These are phyloP conservation scores for Psix sp. DNA, from an alignment of 1,140 invertebrate genomes.

Conservation along the genomic window DNA sequence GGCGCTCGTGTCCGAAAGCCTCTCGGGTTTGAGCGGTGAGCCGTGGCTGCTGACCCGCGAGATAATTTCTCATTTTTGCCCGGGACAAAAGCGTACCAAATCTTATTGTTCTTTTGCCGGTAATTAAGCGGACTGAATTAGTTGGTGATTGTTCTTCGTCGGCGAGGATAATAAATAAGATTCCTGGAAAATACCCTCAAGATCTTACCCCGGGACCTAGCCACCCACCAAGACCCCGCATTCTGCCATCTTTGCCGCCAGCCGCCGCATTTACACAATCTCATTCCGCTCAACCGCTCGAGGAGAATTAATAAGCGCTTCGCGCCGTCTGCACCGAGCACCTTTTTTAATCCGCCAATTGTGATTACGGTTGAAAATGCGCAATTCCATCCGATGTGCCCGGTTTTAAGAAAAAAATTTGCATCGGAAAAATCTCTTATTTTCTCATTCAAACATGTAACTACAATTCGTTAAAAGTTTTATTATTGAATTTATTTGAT, in stretches of 20 bases:
- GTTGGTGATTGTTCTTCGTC: slow-evolving; percentile 71
- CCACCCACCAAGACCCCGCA: slow-evolving; percentile 2
- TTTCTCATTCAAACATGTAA: too few relatives aligned
- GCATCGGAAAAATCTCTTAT: too few relatives aligned
- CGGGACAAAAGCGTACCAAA: slow-evolving; percentile 74
- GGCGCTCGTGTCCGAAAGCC: slow-evolving; percentile 44
- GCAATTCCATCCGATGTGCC: not conserved
- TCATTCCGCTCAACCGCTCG: slow-evolving; percentile 64
- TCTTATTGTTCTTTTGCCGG: slow-evolving; percentile 76
- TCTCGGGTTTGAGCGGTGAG: slow-evolving; percentile 16
- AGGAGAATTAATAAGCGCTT: slow-evolving; percentile 67
- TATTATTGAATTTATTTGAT: too few relatives aligned
- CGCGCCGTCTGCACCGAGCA: slow-evolving; percentile 57
- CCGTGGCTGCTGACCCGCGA: slow-evolving; percentile 67
- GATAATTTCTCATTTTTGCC: slow-evolving; percentile 75
- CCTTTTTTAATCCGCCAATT: slow-evolving; percentile 59
- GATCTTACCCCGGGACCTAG: slow-evolving; percentile 14
- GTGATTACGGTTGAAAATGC: slow-evolving; percentile 37
- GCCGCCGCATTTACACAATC: slow-evolving; percentile 65
- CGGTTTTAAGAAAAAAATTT: slow-evolving; percentile 2
- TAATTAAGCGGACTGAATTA: slow-evolving; percentile 76
- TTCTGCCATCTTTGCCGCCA: slow-evolving; percentile 47
- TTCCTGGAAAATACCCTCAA: slow-evolving; percentile 71
- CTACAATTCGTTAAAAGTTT: too few relatives aligned
- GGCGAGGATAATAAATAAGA: slow-evolving; percentile 75